Conservation (phyloP, 2,888 invertebrate species). For the Sinopyrophorus schimmeli region DNA sequence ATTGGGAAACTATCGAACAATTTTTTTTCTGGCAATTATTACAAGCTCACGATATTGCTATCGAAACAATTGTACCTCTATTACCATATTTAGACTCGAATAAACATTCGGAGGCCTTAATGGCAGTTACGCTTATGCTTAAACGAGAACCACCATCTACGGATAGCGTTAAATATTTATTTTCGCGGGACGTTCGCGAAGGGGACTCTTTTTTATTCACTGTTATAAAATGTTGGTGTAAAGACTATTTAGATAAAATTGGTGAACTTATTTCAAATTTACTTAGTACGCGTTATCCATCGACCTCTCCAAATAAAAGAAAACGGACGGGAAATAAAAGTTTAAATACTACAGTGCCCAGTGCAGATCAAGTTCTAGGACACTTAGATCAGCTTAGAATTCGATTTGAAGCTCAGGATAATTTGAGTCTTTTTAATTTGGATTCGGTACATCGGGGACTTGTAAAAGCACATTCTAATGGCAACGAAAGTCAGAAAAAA, state of each 20-base stretch:
- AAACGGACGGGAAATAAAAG: slow-evolving; percentile 80
- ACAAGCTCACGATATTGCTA: slow-evolving; percentile 89
- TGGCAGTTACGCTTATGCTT: slow-evolving; percentile 85
- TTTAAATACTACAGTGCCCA: slow-evolving; percentile 70
- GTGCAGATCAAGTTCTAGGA: slow-evolving; percentile 83
- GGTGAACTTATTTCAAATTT: slow-evolving; percentile 79
- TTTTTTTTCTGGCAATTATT: slow-evolving; percentile 96
- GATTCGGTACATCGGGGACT: slow-evolving; percentile 91
- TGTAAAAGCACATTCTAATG: slow-evolving; percentile 83
- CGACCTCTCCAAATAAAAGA: slow-evolving; percentile 87
- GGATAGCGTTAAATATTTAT: slow-evolving; percentile 81
- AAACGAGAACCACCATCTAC: slow-evolving; percentile 90
- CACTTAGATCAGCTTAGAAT: slow-evolving; percentile 90
- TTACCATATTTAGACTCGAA: slow-evolving; percentile 77
- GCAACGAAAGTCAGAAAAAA: slow-evolving; percentile 86
- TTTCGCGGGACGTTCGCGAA: slow-evolving; percentile 68
- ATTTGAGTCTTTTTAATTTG: slow-evolving; percentile 80
- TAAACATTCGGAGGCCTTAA: slow-evolving; percentile 90
- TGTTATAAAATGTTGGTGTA: slow-evolving; percentile 91
- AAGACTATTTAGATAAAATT: slow-evolving; percentile 86
- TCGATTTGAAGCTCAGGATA: slow-evolving; percentile 69
- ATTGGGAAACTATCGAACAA: slow-evolving; percentile 98
- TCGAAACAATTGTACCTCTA: slow-evolving; percentile 84
- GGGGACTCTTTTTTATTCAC: slow-evolving; percentile 90
- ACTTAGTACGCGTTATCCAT: slow-evolving; percentile 80